Conservation (phyloP, 2,888 invertebrate genomes). For the Tenthredo notha region DNA sequence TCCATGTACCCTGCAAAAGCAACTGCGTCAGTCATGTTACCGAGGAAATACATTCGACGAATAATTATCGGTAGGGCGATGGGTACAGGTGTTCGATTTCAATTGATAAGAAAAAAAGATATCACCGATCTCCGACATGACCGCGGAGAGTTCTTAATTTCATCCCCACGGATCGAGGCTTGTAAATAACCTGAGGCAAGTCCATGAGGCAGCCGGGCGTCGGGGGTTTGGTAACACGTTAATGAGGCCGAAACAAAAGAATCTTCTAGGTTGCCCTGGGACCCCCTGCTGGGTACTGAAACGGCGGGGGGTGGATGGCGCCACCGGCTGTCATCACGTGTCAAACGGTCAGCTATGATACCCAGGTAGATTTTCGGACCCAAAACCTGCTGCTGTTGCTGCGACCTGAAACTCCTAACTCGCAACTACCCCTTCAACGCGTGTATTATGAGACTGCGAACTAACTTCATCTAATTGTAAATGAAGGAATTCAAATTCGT, state of each 20-base stretch:
- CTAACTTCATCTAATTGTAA: not conserved
- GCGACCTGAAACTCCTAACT: not conserved
- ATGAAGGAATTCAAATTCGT: not conserved
- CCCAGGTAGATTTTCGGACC: conserved; percentile 64
- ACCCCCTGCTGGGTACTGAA: conserved; percentile 69
- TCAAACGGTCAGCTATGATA: conserved; percentile 69
- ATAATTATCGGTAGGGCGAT: not conserved
- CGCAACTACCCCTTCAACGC: conserved; percentile 35
- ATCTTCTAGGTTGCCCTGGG: conserved; percentile 63
- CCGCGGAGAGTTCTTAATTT: conserved; percentile 50
- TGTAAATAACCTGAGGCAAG: conserved; percentile 39
- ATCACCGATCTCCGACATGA: conserved; percentile 10
- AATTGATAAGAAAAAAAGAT: conserved; percentile 45
- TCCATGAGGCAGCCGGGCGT: conserved; percentile 7
- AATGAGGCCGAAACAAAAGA: conserved; percentile 78
- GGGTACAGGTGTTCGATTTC: not conserved
- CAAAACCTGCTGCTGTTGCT: conserved; percentile 17
- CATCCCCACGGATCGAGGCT: conserved; percentile 34
- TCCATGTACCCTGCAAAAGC: too few relatives aligned
- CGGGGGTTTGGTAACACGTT: conserved; percentile 75
- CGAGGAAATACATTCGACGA: not conserved
- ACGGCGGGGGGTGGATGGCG: conserved; percentile 77
- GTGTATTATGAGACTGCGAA: not conserved
- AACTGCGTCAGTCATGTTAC: too few relatives aligned
- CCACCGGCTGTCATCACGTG: conserved; percentile 78